These are phyloP conservation scores for Polymixis flavicincta DNA, from an alignment of 2,888 invertebrate species.

Conservation along the genomic window DNA sequence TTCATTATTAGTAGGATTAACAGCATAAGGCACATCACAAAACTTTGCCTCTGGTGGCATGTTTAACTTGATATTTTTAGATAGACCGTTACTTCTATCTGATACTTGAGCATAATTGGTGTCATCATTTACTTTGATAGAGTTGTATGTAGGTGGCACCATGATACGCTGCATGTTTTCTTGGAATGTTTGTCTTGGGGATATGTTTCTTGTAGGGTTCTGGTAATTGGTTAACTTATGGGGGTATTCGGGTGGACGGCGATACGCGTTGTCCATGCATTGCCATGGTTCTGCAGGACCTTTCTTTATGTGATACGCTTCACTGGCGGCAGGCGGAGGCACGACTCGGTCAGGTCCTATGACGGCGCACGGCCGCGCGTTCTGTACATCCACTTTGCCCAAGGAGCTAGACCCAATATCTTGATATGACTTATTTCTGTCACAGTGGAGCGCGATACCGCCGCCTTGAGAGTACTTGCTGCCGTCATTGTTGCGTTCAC, in stretches of 20 bases:
- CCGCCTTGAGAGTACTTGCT: conserved; percentile 82
- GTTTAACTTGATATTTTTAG: conserved; percentile 81
- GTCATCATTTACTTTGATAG: conserved; percentile 81
- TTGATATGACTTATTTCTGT: conserved; percentile 83
- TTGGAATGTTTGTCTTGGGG: conserved; percentile 90
- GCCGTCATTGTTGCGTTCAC: conserved; percentile 84
- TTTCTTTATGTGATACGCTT: conserved; percentile 80
- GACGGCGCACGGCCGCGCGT: conserved; percentile 87
- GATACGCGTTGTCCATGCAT: conserved; percentile 77
- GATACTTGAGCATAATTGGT: conserved; percentile 70
- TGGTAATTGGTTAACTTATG: conserved; percentile 80
- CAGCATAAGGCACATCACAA: conserved; percentile 89
- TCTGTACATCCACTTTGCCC: conserved; percentile 83
- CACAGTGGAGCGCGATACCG: conserved; percentile 76
- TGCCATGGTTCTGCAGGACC: conserved; percentile 80
- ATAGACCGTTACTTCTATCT: conserved; percentile 72
- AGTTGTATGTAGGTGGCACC: conserved; percentile 84
- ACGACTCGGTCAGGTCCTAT: conserved; percentile 88
- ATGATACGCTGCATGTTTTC: conserved; percentile 89
- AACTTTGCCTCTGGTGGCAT: conserved; percentile 83
- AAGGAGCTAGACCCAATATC: conserved; percentile 83
- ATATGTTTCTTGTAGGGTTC: conserved; percentile 86
- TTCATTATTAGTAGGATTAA: conserved; percentile 82
- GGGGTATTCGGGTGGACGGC: conserved; percentile 83
- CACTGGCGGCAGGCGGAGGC: conserved; percentile 76